Percentiles rank a stretch among this genome's conserved stretches.
Evolutionary conservation across 1,140 invertebrate genomes (phyloP).

Genomic region (Eurosta solidaginis): DNA sequence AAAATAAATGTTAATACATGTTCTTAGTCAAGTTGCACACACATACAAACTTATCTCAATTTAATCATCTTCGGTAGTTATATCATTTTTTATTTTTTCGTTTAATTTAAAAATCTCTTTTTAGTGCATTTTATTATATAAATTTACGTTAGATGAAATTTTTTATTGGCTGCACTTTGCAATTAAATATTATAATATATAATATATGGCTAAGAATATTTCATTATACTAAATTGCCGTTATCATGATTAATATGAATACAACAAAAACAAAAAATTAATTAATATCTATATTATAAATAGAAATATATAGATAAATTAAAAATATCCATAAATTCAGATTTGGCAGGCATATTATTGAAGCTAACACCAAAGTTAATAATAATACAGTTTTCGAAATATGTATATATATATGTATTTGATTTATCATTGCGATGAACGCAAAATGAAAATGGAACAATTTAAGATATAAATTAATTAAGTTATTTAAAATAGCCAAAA

Average conservation of each 20-base stretch:
- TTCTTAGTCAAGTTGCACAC: no score
- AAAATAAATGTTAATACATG: no score
- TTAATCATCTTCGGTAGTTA: background rate
- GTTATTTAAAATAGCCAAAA: no score
- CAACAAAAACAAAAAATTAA: background rate
- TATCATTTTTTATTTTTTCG: background rate
- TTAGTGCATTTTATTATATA: background rate
- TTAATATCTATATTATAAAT: background rate
- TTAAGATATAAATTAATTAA: no score
- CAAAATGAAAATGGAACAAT: background rate
- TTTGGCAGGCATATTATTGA: slow-evolving; percentile 7
- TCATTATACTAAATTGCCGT: background rate
- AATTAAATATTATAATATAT: slow-evolving; percentile 2
- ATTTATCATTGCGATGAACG: background rate
- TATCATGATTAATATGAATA: background rate
- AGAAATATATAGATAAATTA: background rate
- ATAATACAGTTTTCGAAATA: no score
- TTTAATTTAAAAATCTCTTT: background rate
- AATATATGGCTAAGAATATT: background rate
- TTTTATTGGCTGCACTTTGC: slow-evolving; percentile 5
- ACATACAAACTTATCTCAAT: background rate
- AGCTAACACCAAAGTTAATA: background rate
- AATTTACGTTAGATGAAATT: background rate
- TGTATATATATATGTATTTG: background rate
- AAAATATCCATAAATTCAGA: background rate